Conservation (phyloP, 2,888 invertebrate genomes). For the Paralinhomoeus sp. region DNA sequence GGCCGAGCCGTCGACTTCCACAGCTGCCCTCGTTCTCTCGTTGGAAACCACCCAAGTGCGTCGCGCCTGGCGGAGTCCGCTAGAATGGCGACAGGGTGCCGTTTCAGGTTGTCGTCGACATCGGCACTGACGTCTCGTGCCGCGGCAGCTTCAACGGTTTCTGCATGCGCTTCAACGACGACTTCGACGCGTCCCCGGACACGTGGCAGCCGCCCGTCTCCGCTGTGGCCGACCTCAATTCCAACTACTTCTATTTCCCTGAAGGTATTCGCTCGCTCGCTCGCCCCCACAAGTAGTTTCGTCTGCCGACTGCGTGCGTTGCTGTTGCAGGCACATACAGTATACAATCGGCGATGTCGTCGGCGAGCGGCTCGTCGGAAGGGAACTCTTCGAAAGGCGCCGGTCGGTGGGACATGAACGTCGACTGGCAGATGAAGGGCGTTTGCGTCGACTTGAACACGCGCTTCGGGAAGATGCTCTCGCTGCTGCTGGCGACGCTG, state of each 20-base stretch:
- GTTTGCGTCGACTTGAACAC: conserved; percentile 4
- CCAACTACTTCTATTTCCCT: conserved; percentile 26
- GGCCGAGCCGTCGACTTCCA: background rate
- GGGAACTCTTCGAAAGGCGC: no score
- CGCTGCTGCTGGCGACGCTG: conserved; percentile 74
- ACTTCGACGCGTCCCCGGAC: conserved; percentile 35
- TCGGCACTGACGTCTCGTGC: conserved; percentile 43
- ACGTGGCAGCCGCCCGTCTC: conserved; percentile 25
- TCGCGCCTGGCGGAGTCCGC: no score
- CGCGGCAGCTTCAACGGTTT: conserved; percentile 53
- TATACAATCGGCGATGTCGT: no score
- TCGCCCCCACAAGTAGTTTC: no score
- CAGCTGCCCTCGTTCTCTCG: background rate
- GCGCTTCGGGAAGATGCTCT: conserved; percentile 80
- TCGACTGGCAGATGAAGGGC: conserved; percentile 98
- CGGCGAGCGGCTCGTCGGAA: no score
- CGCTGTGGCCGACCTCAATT: conserved; percentile 62
- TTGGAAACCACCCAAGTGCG: background rate
- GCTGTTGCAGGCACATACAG: background rate
- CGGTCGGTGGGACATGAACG: conserved; percentile 63
- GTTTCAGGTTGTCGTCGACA: no score
- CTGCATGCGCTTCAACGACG: conserved; percentile 81
- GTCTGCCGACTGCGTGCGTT: background rate
- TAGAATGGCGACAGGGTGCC: no score
- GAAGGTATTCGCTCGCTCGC: no score